Evolutionary conservation across 2,888 invertebrate species (phyloP).

Genomic region (Archaeoteleia sp.): DNA sequence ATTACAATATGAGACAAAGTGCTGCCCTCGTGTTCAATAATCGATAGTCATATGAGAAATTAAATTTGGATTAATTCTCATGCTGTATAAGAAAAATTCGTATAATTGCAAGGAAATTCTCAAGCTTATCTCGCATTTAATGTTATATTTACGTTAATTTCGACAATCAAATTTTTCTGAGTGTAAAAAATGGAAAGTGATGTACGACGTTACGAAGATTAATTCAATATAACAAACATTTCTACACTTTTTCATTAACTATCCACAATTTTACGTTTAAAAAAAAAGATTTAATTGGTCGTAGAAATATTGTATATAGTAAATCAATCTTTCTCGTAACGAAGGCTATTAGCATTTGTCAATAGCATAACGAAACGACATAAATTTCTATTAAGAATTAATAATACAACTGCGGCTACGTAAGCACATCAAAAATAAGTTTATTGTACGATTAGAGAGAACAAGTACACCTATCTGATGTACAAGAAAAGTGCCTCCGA

Average conservation of each 20-base stretch:
- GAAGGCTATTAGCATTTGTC: slow-evolving; percentile 39
- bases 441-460: slow-evolving; percentile 64
- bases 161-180: too few species aligned
- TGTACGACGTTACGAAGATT: not conserved
- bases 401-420: slow-evolving; percentile 44
- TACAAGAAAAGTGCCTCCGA: slow-evolving; percentile 56
- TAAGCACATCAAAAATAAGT: slow-evolving; percentile 70
- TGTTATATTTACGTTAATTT: too few species aligned
- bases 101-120: too few species aligned
- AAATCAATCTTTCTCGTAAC: slow-evolving; percentile 22
- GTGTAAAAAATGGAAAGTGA: not conserved
- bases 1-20: too few species aligned
- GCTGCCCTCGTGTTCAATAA: too few species aligned
- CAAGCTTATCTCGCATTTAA: too few species aligned
- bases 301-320: slow-evolving; percentile 32
- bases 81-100: too few species aligned
- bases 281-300: slow-evolving; percentile 21
- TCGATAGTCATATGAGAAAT: too few species aligned
- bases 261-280: too few species aligned
- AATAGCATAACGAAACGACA: slow-evolving; percentile 37
- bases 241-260: too few species aligned
- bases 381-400: slow-evolving; percentile 44
- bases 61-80: too few species aligned
- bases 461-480: slow-evolving; percentile 54
- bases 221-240: not conserved